Evolutionary conservation across 2,113 vertebrate genomes (phyloP).

Genomic region (Thinocorus orbignyianus): DNA sequence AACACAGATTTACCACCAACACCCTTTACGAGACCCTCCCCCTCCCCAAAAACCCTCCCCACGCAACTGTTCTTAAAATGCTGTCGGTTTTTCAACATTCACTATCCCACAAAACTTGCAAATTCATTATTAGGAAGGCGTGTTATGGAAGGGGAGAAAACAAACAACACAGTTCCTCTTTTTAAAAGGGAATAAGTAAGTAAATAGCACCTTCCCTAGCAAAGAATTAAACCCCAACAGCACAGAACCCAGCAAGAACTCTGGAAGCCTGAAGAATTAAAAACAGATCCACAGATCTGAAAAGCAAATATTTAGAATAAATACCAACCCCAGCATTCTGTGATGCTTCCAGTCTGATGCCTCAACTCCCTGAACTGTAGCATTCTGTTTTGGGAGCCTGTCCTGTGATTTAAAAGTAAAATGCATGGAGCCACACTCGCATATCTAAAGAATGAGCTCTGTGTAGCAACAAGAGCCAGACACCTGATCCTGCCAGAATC

Average conservation of each 20-base stretch:
- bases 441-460: not conserved
- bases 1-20: not conserved
- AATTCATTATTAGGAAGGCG: not conserved
- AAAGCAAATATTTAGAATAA: not conserved
- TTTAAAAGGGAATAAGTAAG: not conserved
- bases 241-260: not conserved
- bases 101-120: not conserved
- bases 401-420: conserved; percentile 10
- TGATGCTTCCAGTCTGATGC: not conserved
- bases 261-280: not conserved
- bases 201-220: not conserved
- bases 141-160: not conserved
- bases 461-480: not conserved
- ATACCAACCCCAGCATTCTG: not conserved
- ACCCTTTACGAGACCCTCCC: not conserved
- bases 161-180: not conserved
- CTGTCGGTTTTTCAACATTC: not conserved
- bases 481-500: conserved; percentile 14
- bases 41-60: not conserved
- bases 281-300: not conserved
- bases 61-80: no score
- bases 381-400: not conserved
- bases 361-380: not conserved
- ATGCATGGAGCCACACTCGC: not conserved
- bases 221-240: not conserved